Percentiles rank a stretch among this genome's conserved stretches.
Evolutionary conservation across 2,113 vertebrate species (phyloP).

Genomic region (Dasyornis broadbenti): DNA sequence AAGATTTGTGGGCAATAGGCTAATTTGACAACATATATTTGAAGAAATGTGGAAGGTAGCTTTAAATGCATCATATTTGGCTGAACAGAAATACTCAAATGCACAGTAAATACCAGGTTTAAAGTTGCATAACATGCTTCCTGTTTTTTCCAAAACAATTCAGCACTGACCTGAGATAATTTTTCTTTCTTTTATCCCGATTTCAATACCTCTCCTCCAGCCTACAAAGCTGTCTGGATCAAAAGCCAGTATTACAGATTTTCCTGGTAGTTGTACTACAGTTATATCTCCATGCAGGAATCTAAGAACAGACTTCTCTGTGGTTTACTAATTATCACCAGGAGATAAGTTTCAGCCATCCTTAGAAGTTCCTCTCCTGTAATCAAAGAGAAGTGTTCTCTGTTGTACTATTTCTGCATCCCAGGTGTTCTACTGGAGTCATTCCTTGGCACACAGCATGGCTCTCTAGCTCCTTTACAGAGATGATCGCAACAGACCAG

Average conservation of each 20-base stretch:
- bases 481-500: background rate
- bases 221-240: background rate
- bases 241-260: background rate
- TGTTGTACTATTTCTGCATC: background rate
- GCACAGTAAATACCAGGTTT: background rate
- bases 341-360: background rate
- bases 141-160: background rate
- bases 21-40: constrained; percentile 3
- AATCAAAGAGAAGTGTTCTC: background rate
- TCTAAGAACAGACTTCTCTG: background rate
- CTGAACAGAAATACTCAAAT: background rate
- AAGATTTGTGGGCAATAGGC: background rate
- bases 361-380: background rate
- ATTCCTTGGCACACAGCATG: background rate
- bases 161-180: background rate
- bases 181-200: background rate
- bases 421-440: background rate
- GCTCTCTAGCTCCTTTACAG: background rate
- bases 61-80: constrained; percentile 13
- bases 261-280: background rate
- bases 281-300: background rate
- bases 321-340: background rate
- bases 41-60: constrained; percentile 14
- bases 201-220: background rate
- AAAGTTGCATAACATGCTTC: background rate